These are phyloP conservation scores for Homarus americanus DNA, from an alignment of 1,140 invertebrate species.

Conservation along the genomic window DNA sequence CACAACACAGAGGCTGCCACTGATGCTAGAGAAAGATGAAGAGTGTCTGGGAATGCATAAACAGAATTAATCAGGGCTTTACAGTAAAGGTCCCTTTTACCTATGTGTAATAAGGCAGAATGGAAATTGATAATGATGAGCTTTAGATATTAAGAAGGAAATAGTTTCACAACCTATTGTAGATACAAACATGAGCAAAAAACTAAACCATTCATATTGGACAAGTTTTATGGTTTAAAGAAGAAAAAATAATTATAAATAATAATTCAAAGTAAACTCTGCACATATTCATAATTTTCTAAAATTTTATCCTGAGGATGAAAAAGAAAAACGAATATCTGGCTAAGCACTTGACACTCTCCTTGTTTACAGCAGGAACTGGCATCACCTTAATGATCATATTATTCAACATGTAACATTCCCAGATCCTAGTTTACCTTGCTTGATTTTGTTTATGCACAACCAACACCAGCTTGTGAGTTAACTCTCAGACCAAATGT, in stretches of 20 bases:
- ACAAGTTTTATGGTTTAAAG: not conserved
- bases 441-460: conserved; percentile 27
- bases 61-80: not conserved
- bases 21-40: conserved; percentile 54
- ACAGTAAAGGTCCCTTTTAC: not conserved
- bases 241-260: not conserved
- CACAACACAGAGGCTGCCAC: conserved; percentile 67
- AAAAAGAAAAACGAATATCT: not conserved
- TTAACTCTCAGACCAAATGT: conserved; percentile 51
- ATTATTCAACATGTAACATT: not conserved
- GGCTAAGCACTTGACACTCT: not conserved
- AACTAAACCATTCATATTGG: not conserved
- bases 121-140: not conserved
- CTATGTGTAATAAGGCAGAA: not conserved
- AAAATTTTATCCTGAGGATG: too few relatives aligned
- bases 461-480: conserved; percentile 32
- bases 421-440: not conserved
- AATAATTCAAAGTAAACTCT: too few relatives aligned
- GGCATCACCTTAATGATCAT: not conserved
- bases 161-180: not conserved
- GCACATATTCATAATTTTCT: too few relatives aligned
- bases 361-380: not conserved
- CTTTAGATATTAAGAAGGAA: not conserved
- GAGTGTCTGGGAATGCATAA: conserved; percentile 12
- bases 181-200: not conserved